Evolutionary conservation across 2,113 vertebrate genomes (phyloP), one percentile per base, ranked within the genome.

Genomic region (Poeciliopsis prolifica): DNA sequence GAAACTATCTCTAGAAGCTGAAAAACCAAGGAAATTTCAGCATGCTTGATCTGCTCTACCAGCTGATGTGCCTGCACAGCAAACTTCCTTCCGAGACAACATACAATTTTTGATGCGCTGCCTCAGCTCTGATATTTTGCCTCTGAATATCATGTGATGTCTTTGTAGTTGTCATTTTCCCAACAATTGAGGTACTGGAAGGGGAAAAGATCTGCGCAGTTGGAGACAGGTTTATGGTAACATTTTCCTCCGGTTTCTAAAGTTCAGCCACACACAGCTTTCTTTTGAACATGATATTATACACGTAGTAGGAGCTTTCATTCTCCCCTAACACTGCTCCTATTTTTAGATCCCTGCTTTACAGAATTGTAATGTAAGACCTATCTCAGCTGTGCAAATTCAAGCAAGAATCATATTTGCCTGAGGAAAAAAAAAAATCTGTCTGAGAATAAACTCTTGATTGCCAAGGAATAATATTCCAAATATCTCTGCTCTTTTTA

Each of bases 281-380:
- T 70, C 84, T 83, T 89, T 87, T 92, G 89, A 93, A 90, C 81
- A 70, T 75, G 81, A 91, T 88, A 90, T 88, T 87, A 83, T 69
- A 84, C 82, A 66, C 72, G 68, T 85, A 74, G 77, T 76, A 29
- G 79, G 75, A 85, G 85, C 85, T 87, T 88, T 90, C 80, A 85
- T 81, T 89, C 81, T 76, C 81, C 72, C 35, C 85, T 65, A 83
- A 80, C 77, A 70, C 71, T 19, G 13, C 33, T 64, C 42, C 89
- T 90, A 91, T 92, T 92, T 93, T 91, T 91, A 86, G 88, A 72
- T 42, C 58, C 75, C 79, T 63, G 79, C 76, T 87, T 75, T 90
- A 62, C 78, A 77, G 87, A 81, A 70, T 84, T 74, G 80, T 74
- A 89, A 87, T 88, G 83, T 82, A 89, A 90, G 80, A 81, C 73